A percentile compares a stretch with the other conserved stretches of the same genome.
Evolutionary conservation across 2,888 invertebrate genomes (phyloP).

Genomic region (Acheta domesticus): DNA sequence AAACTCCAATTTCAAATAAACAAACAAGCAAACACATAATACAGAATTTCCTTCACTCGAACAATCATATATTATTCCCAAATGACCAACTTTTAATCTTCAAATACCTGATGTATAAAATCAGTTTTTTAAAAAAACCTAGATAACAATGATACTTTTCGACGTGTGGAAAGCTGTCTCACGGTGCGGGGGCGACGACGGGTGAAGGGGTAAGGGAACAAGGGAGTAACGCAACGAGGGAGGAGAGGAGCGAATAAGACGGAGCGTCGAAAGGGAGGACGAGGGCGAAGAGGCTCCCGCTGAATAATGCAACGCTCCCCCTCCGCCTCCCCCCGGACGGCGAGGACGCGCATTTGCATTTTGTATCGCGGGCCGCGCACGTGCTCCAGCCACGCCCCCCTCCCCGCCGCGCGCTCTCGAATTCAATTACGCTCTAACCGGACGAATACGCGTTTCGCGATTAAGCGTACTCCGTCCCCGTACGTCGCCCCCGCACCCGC

Average conservation of each 20-base stretch:
- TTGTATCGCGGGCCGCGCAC: background rate
- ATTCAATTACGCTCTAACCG: background rate
- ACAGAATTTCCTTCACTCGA: no score
- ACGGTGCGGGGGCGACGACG: no score
- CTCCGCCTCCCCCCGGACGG: background rate
- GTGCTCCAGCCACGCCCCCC: background rate
- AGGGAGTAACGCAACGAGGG: background rate
- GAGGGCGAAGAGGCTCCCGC: background rate
- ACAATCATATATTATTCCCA: no score
- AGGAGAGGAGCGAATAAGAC: background rate
- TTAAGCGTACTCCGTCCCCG: background rate
- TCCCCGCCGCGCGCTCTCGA: background rate
- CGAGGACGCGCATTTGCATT: conserved; percentile 4
- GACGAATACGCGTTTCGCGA: conserved; percentile 6
- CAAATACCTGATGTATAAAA: no score
- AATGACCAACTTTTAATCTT: no score
- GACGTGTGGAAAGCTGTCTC: no score
- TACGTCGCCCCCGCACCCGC: no score
- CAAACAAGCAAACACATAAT: no score
- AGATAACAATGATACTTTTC: no score
- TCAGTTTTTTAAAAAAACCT: no score
- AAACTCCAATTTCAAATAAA: no score
- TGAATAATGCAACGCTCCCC: background rate
- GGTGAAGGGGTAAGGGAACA: no score
- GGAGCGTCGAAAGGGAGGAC: background rate